A percentile compares a stretch with the other conserved stretches of the same genome.
Evolutionary conservation across 92 coral and sea anemone genomes (phyloP).

Genomic region (Bergia puertoricense): DNA sequence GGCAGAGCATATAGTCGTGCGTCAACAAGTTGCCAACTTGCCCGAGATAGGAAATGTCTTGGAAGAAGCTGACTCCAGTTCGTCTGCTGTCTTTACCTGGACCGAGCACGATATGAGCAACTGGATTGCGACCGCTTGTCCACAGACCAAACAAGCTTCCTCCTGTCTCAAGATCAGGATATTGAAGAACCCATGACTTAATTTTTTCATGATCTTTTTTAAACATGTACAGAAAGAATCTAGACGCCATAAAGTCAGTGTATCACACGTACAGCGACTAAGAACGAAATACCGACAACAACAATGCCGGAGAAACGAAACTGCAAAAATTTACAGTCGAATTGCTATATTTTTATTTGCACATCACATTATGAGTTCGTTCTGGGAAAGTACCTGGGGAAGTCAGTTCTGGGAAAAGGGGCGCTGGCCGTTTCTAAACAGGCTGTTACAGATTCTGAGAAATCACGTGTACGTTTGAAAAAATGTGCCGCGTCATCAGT

Average conservation of each 20-base stretch:
- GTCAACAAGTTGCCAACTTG: slow-evolving; percentile 74
- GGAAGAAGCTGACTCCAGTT: slow-evolving; percentile 67
- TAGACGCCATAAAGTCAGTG: slow-evolving; percentile 1
- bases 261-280: not conserved
- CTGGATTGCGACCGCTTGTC: slow-evolving; percentile 23
- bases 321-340: not conserved
- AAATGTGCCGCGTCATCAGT: not conserved
- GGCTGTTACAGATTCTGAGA: not conserved
- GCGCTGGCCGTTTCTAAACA: not conserved
- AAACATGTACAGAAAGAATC: slow-evolving; percentile 57
- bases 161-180: slow-evolving; percentile 80
- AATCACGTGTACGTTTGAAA: slow-evolving; percentile 7
- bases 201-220: slow-evolving; percentile 59
- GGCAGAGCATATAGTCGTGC: slow-evolving; percentile 72
- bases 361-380: not conserved
- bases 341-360: not conserved
- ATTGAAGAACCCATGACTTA: slow-evolving; percentile 60
- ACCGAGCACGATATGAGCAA: slow-evolving; percentile 78
- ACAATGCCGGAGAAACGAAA: not conserved
- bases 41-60: slow-evolving; percentile 75
- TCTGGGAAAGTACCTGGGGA: not conserved
- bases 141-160: slow-evolving; percentile 90
- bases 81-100: slow-evolving; percentile 75
- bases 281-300: not conserved
- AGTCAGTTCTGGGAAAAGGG: not conserved